phyloP scores from a whole-genome alignment of 1,140 invertebrate species.

The Matsumurasca onukii region DNA sequence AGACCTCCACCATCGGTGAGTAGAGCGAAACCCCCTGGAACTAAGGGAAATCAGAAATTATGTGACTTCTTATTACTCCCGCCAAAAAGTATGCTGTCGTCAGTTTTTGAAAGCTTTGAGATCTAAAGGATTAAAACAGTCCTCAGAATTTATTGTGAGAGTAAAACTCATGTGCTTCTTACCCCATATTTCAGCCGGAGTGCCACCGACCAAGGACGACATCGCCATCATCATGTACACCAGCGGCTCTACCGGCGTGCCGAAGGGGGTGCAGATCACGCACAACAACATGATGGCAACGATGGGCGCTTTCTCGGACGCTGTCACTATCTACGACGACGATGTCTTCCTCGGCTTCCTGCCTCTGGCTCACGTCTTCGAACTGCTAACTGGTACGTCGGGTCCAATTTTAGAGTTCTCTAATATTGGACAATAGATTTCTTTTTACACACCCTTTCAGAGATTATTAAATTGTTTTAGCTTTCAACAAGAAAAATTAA shows the following conservation, averaged over 20 bases:
- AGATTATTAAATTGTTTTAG: background rate
- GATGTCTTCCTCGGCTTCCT: slow-evolving; percentile 95
- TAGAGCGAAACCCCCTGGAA: too few species aligned
- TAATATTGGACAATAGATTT: background rate
- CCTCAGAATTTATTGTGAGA: too few species aligned
- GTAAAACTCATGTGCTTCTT: too few species aligned
- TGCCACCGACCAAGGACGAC: slow-evolving; percentile 67
- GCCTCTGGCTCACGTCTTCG: slow-evolving; percentile 96
- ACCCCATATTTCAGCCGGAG: slow-evolving; percentile 49
- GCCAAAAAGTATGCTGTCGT: too few species aligned
- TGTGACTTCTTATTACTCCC: too few species aligned
- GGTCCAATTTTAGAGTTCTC: slow-evolving; percentile 3
- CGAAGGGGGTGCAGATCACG: slow-evolving; percentile 83
- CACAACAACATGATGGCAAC: slow-evolving; percentile 90
- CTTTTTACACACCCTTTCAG: background rate
- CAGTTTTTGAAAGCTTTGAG: too few species aligned
- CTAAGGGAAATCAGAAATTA: too few species aligned
- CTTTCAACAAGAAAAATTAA: too few species aligned
- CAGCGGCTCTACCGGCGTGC: slow-evolving; percentile 89
- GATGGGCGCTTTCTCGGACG: slow-evolving; percentile 83
- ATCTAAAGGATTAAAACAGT: too few species aligned
- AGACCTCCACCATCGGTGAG: background rate
- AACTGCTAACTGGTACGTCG: slow-evolving; percentile 73
- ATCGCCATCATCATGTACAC: slow-evolving; percentile 96
- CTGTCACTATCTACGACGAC: slow-evolving; percentile 64